Conservation (phyloP, 2,113 vertebrate genomes). For the Casuarius casuarius region DNA sequence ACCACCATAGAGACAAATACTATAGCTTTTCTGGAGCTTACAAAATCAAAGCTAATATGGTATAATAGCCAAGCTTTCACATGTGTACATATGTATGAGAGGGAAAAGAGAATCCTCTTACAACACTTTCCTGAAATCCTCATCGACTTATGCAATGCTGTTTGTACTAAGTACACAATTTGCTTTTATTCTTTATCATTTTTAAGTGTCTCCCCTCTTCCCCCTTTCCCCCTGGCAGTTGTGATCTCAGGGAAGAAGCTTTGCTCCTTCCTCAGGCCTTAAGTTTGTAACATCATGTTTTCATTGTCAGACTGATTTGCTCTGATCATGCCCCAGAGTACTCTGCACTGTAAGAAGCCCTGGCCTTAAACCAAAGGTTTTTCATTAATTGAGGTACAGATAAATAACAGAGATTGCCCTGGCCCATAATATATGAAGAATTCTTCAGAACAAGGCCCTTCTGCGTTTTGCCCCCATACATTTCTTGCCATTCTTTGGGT, state of each 20-base stretch:
- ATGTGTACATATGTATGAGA: not conserved
- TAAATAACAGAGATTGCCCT: not conserved
- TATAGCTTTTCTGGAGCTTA: not conserved
- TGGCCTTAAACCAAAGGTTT: not conserved
- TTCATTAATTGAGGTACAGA: rapidly evolving
- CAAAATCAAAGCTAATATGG: not conserved
- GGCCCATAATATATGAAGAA: not conserved
- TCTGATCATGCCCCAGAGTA: not conserved
- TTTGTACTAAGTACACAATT: not conserved
- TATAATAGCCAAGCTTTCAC: not conserved
- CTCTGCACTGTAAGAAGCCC: not conserved
- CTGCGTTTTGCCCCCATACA: not conserved
- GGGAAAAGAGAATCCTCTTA: not conserved
- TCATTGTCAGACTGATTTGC: not conserved
- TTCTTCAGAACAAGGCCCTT: not conserved
- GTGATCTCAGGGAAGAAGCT: not conserved
- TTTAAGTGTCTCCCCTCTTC: not conserved
- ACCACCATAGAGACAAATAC: slow-evolving; percentile 19
- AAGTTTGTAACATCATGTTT: not conserved
- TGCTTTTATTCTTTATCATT: not conserved
- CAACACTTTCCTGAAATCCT: not conserved
- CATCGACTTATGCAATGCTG: not conserved
- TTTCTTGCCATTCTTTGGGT: not conserved
- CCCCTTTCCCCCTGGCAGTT: not conserved
- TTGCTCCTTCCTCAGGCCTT: not conserved